Evolutionary conservation across 2,797 vertebrate genomes (phyloP).

Genomic region (Sebastes iracundus): DNA sequence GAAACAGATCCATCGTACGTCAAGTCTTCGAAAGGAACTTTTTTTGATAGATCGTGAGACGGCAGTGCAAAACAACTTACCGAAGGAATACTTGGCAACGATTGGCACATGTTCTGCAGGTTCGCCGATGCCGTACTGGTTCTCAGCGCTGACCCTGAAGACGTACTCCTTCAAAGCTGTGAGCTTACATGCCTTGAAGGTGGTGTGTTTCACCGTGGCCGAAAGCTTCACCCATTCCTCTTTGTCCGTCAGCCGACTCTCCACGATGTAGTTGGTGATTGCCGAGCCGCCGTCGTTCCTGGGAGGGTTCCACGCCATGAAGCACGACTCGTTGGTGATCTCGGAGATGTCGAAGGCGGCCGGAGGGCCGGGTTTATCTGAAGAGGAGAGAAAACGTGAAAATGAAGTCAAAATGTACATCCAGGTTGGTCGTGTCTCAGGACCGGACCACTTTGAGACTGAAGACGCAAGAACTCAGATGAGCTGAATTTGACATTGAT

Average conservation of each 20-base stretch:
- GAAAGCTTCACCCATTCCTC: conserved; percentile 97
- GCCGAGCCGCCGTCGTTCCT: conserved; percentile 95
- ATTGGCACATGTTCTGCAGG: conserved; percentile 91
- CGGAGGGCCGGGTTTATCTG: conserved; percentile 98
- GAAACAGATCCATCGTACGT: not conserved
- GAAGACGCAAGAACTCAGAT: not conserved
- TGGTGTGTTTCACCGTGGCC: conserved; percentile 94
- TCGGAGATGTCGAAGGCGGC: conserved; percentile 97
- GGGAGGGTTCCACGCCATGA: conserved; percentile 97
- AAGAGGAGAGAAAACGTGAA: not conserved
- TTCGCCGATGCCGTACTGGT: conserved; percentile 95
- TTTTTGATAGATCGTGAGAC: too few relatives aligned
- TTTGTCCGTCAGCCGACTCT: conserved; percentile 88
- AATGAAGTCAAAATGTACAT: not conserved
- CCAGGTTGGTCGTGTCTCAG: not conserved
- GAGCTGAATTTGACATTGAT: not conserved
- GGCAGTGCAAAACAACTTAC: conserved; percentile 71
- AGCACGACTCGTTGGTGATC: conserved; percentile 93
- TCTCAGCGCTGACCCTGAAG: conserved; percentile 96
- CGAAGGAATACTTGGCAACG: conserved; percentile 94
- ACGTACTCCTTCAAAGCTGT: conserved; percentile 92
- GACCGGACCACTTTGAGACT: not conserved
- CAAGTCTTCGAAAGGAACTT: not conserved
- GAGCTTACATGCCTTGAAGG: conserved; percentile 92
- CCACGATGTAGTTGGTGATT: conserved; percentile 95